phyloP scores from a whole-genome alignment of 2,797 vertebrate genomes.

The Agapornis canus region DNA sequence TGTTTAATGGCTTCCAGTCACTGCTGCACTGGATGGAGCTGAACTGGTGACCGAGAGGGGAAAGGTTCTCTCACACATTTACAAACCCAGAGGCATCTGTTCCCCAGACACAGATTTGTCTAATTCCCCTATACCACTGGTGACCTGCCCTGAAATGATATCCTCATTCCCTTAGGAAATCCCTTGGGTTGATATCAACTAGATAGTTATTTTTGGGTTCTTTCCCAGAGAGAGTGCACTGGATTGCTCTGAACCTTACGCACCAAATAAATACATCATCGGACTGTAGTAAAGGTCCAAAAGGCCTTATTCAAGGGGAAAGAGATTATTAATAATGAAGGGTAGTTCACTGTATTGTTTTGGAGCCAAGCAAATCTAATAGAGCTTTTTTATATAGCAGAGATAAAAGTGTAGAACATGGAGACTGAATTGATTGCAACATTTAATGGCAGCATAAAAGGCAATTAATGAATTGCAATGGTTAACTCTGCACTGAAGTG shows the following conservation, averaged over 20 bases:
- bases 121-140: constrained; percentile 45
- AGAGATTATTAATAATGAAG: constrained; percentile 64
- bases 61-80: constrained; percentile 54
- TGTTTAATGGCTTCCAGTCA: constrained; percentile 47
- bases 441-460: constrained; percentile 15
- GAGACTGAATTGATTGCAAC: not conserved
- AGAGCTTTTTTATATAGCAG: not conserved
- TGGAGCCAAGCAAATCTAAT: constrained; percentile 53
- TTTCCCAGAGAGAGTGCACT: constrained; percentile 50
- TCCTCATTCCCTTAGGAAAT: constrained; percentile 56
- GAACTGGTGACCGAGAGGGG: constrained; percentile 40
- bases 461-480: constrained; percentile 38
- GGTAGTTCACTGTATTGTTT: constrained; percentile 23
- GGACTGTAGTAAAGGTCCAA: constrained; percentile 9
- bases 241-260: constrained; percentile 42
- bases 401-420: not conserved
- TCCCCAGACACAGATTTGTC: constrained; percentile 61
- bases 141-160: constrained; percentile 46
- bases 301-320: constrained; percentile 45
- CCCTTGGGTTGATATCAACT: constrained; percentile 52
- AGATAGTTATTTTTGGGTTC: constrained; percentile 64
- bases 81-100: constrained; percentile 49
- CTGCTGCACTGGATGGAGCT: constrained; percentile 3
- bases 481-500: constrained; percentile 12
- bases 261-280: constrained; percentile 40